Evolutionary conservation across 64 coral and sea anemone genomes (phyloP), one percentile per base, ranked within the genome.

Genomic region (Trachythela sp.): DNA sequence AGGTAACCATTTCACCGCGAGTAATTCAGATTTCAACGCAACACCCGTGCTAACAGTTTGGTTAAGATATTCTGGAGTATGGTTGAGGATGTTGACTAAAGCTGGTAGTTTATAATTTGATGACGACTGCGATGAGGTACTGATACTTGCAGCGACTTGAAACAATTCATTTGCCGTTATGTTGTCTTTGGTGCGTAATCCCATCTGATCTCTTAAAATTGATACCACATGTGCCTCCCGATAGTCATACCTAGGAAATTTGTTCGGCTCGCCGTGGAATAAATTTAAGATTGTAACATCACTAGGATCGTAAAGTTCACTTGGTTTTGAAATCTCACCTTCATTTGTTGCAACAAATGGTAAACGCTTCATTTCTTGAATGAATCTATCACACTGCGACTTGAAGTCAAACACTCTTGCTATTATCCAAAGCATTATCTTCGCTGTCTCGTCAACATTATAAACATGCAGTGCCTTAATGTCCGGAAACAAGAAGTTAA

Each of bases 181-280:
- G 14, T 91, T 77, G 48, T 92, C 85, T 18, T 91, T 94, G 90
- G 90, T 87, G 39, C 91, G 56, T 35, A 97, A 70, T 11, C 93
- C 91, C 31, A 97, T 70, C 77, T 94, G 94, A 20, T 26, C 24
- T 85, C 93, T 90, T 52, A 97, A 91, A 29, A 97, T 67, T 38
- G 93, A 94, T 26, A 97, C 80, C 0, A 92, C 80, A 51, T 97
- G 93, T 1, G 93, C 40, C 84, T 94, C 92, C 14, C 90, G 41
- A 72, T 92, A 97, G 64, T 97, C 93, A 9, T 92, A n/a, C 41
- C 45, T 76, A 41, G 95, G 95, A 86, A 97, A 97, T 59, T 86
- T 86, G 7, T 91, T 59, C 0, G 88, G 13, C 70, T 97, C 95
- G 6, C 93, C 93, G 42, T 97, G 90, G 71, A 97, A 92, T 1